Evolutionary conservation across 2,113 vertebrate species (phyloP), one percentile per base, ranked within the genome.

Genomic region (Cynoglossus semilaevis): DNA sequence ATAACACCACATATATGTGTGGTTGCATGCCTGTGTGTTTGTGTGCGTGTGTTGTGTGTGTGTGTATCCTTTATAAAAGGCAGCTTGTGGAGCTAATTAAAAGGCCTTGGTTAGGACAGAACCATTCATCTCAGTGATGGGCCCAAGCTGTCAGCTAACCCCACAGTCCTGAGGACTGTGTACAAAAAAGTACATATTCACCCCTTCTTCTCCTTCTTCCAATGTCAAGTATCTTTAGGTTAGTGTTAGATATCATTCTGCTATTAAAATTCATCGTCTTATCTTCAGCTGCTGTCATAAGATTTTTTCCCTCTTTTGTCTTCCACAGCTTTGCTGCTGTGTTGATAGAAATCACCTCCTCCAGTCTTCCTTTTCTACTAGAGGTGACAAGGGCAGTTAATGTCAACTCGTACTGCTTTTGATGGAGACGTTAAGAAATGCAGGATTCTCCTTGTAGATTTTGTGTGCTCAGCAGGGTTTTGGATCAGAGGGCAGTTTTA

Each of bases 1-100:
- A 10, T 52, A 60, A 63, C 58, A 62, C 52, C 66, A 65, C 14
- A 16, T 42, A 58, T 58, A 58, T 68, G 51, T 68, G 51, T 38
- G 17, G n/a, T 47, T 58, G 29, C 11, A 10, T 59, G 41, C 43
- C 15, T 63, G 56, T 37, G 48, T 37, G 41, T 56, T 58, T 58
- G 46, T 56, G 49, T 51, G 65, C 29, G 56, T 55, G 66, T 50
- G 58, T 47, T 60, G 36, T 19, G 29, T 59, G 46, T 51, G 45
- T 51, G 55, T 44, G 51, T 13, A 34, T 42, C 75, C 80, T 77
- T 77, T 74, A 76, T 80, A 70, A 85, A 81, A 87, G 69, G 76
- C 79, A 73, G 73, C 76, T 76, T 75, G 77, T 74, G 53, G 59
- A 79, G 84, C 86, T 90, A 89, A 90, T 92, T 90, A 90, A 87